Conservation (phyloP, 2,797 vertebrate genomes). For the Lepus oiostolus region DNA sequence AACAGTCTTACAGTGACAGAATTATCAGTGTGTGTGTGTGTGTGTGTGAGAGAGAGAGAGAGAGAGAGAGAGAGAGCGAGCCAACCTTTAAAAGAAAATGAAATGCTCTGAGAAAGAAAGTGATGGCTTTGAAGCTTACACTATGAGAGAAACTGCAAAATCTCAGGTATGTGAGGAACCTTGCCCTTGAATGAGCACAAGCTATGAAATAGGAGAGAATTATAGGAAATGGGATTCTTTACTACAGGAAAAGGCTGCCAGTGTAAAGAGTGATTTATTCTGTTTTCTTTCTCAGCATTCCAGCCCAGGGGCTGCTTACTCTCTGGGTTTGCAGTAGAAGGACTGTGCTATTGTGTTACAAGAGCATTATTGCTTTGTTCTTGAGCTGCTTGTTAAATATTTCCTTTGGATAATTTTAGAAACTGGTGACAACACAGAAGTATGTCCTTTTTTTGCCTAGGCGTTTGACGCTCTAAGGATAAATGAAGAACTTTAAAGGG, state of each 20-base stretch:
- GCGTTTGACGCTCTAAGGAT: background rate
- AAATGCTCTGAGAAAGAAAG: background rate
- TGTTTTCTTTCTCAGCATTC: background rate
- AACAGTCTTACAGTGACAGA: background rate
- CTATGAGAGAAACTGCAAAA: background rate
- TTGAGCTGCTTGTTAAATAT: background rate
- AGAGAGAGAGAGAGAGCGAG: background rate
- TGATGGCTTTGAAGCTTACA: background rate
- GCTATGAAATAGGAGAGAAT: background rate
- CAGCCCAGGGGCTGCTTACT: background rate
- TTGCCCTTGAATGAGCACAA: background rate
- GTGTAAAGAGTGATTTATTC: background rate
- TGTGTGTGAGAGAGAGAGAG: background rate
- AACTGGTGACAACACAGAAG: background rate
- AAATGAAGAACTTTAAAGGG: background rate
- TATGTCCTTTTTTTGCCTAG: background rate
- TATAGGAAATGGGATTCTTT: background rate
- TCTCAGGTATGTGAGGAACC: background rate
- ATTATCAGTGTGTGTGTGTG: background rate
- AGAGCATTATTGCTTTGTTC: constrained; percentile 20
- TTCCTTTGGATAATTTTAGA: constrained; percentile 41
- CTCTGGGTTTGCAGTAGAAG: background rate
- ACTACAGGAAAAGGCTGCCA: background rate
- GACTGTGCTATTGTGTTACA: background rate
- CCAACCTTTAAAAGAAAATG: background rate